Percentiles rank a stretch among this genome's conserved stretches.
phyloP scores from a whole-genome alignment of 2,888 invertebrate genomes.

The Sinotaia quadrata region DNA sequence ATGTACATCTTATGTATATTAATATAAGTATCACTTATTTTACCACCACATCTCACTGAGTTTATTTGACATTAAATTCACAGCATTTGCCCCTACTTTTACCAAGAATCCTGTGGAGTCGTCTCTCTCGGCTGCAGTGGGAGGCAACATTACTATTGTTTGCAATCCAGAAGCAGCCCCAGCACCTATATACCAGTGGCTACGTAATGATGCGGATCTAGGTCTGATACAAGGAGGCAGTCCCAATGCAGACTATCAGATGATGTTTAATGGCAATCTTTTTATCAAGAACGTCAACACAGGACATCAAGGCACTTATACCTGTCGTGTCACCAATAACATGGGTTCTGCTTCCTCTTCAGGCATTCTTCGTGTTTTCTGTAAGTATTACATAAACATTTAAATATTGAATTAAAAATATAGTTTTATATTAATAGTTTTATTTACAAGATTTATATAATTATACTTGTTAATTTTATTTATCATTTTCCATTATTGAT shows the following conservation, averaged over 20 bases:
- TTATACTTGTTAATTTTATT: too few species aligned
- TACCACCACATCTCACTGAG: too few species aligned
- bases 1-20: too few species aligned
- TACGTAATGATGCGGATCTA: conserved; percentile 31
- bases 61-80: conserved; percentile 79
- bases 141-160: conserved; percentile 89
- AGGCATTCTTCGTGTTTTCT: conserved; percentile 39
- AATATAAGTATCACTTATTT: background rate
- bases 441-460: too few species aligned
- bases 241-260: conserved; percentile 69
- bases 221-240: conserved; percentile 33
- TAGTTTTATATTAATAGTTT: too few species aligned
- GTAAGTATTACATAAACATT: conserved; percentile 46
- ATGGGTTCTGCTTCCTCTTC: conserved; percentile 47
- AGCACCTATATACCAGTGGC: conserved; percentile 36
- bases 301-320: conserved; percentile 89
- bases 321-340: conserved; percentile 78
- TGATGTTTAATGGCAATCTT: conserved; percentile 78
- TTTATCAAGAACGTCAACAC: conserved; percentile 81
- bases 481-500: too few species aligned
- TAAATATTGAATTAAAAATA: too few species aligned
- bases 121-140: conserved; percentile 91
- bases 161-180: conserved; percentile 97
- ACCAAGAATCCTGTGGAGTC: conserved; percentile 89
- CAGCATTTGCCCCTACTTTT: conserved; percentile 83